Conservation (phyloP, 2,888 invertebrate genomes). For the Chrysotoxum bicinctum region DNA sequence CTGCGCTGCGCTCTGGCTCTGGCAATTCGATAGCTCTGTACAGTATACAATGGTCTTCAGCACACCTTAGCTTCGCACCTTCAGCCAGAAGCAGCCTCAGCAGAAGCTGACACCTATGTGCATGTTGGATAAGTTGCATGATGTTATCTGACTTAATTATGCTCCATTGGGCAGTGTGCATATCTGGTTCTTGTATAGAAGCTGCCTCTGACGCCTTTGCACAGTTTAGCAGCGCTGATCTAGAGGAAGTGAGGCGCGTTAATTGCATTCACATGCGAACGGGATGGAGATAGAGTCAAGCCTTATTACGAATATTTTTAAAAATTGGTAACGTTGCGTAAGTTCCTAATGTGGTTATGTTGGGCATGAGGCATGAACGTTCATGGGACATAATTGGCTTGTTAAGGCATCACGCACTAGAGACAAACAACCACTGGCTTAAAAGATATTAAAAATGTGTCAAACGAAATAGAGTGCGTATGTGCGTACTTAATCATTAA, state of each 20-base stretch:
- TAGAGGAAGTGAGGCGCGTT: slow-evolving; percentile 24
- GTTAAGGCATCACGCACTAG: neutral
- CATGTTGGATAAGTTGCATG: slow-evolving; percentile 62
- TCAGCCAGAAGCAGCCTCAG: slow-evolving; percentile 23
- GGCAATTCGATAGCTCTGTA: slow-evolving; percentile 55
- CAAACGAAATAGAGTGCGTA: neutral
- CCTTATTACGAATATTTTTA: neutral
- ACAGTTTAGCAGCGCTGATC: slow-evolving; percentile 30
- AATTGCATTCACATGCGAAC: slow-evolving; percentile 37
- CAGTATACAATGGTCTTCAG: slow-evolving; percentile 37
- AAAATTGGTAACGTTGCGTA: slow-evolving; percentile 39
- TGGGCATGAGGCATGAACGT: slow-evolving; percentile 15
- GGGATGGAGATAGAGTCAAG: slow-evolving; percentile 13
- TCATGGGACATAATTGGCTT: neutral
- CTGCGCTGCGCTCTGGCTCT: neutral
- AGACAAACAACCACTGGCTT: neutral
- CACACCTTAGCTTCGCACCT: slow-evolving; percentile 59
- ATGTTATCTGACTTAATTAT: slow-evolving; percentile 70
- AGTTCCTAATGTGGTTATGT: slow-evolving; percentile 30
- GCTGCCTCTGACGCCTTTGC: slow-evolving; percentile 14
- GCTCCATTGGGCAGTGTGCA: slow-evolving; percentile 57
- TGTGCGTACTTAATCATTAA: neutral
- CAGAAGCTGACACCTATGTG: slow-evolving; percentile 61
- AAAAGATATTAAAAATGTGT: neutral
- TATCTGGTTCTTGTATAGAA: slow-evolving; percentile 37